A percentile compares a stretch with the other conserved stretches of the same genome.
These are phyloP conservation scores for Prenolepis imparis DNA, from an alignment of 2,888 invertebrate species.

Conservation along the genomic window DNA sequence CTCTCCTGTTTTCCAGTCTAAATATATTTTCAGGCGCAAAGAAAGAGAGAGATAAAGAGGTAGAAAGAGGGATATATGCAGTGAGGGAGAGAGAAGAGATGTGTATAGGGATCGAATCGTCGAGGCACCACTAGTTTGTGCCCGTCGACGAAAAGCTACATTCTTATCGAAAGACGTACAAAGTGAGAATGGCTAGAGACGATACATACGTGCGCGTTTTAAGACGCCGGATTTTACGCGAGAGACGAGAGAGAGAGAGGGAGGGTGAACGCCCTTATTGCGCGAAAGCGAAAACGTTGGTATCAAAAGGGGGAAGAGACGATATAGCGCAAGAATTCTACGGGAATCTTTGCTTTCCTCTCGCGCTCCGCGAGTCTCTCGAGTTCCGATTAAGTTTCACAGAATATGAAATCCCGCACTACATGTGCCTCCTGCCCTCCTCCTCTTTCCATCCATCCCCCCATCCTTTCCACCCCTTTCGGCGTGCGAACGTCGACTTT, in stretches of 20 bases:
- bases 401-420: conserved; percentile 78
- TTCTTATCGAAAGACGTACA: conserved; percentile 77
- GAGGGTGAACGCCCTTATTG: not conserved
- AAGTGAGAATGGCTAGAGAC: conserved; percentile 68
- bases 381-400: conserved; percentile 84
- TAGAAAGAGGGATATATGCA: not conserved
- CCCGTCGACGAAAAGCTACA: conserved; percentile 64
- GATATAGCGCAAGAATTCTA: not conserved
- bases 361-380: conserved; percentile 75
- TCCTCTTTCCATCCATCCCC: too few relatives aligned
- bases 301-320: not conserved
- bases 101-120: conserved; percentile 62
- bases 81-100: conserved; percentile 9
- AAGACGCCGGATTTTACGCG: conserved; percentile 36
- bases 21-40: conserved; percentile 55
- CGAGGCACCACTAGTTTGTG: conserved; percentile 54
- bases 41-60: conserved; percentile 9
- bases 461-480: conserved; percentile 31
- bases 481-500: conserved; percentile 23
- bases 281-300: not conserved
- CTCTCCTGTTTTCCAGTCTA: conserved; percentile 60
- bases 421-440: conserved; percentile 52
- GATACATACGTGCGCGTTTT: conserved; percentile 13
- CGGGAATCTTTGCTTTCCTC: conserved; percentile 57
- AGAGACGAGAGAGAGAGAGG: conserved; percentile 5